Percentiles rank a stretch among this genome's conserved stretches.
phyloP scores from a whole-genome alignment of 1,140 invertebrate species.

The Heliothis subflexa region DNA sequence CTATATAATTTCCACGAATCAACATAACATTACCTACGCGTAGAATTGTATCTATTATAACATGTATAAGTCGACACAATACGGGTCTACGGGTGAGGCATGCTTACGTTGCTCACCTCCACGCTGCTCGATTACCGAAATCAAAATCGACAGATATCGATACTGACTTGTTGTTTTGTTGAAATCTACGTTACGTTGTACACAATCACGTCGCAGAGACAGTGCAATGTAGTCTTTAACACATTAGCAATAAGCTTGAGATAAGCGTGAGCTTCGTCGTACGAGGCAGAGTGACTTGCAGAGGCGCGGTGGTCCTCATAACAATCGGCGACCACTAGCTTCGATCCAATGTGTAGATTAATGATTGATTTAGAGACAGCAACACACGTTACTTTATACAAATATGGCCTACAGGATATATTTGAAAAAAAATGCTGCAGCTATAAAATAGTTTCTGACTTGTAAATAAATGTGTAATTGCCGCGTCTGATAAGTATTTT shows the following conservation, averaged over 20 bases:
- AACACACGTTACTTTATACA: neutral
- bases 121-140: constrained; percentile 66
- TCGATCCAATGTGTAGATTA: constrained; percentile 52
- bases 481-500: too few relatives aligned
- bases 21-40: neutral
- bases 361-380: constrained; percentile 38
- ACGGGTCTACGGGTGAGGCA: constrained; percentile 9
- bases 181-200: constrained; percentile 52
- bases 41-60: constrained; percentile 1
- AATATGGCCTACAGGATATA: neutral
- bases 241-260: constrained; percentile 21
- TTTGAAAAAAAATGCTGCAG: too few relatives aligned
- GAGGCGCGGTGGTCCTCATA: constrained; percentile 74
- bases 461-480: too few relatives aligned
- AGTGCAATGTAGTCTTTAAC: constrained; percentile 47
- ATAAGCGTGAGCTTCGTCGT: constrained; percentile 1
- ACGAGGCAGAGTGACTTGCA: constrained; percentile 70
- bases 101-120: constrained; percentile 48
- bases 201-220: constrained; percentile 26
- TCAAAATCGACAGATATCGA: constrained; percentile 75
- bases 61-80: constrained; percentile 23
- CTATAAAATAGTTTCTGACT: too few relatives aligned
- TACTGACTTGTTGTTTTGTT: constrained; percentile 68
- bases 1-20: neutral
- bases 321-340: constrained; percentile 70